These are phyloP conservation scores for Hyposoter didymator DNA, from an alignment of 2,888 invertebrate species.

Conservation along the genomic window DNA sequence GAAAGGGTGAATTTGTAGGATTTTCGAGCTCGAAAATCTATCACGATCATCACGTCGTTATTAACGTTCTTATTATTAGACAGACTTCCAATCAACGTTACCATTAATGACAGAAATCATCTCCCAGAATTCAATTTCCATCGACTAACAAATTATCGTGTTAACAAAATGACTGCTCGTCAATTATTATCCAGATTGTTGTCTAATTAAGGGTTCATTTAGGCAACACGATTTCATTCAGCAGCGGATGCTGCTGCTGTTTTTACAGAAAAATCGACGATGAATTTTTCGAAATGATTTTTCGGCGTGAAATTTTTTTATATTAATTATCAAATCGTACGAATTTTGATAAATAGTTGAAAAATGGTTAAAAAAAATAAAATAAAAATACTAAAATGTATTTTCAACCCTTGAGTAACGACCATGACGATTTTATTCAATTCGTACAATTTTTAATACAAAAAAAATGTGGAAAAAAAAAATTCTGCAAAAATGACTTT, in stretches of 20 bases:
- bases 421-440: no score
- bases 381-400: no score
- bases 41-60: background rate
- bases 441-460: no score
- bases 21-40: slow-evolving; percentile 73
- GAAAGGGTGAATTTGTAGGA: slow-evolving; percentile 40
- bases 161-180: slow-evolving; percentile 1
- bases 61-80: background rate
- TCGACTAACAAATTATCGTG: slow-evolving; percentile 20
- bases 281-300: background rate
- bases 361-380: background rate
- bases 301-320: background rate
- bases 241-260: no score
- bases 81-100: slow-evolving; percentile 32
- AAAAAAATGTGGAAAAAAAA: no score
- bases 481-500: no score
- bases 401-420: no score
- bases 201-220: background rate
- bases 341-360: background rate
- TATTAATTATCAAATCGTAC: background rate
- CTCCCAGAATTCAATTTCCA: slow-evolving; percentile 26
- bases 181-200: slow-evolving; percentile 1
- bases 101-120: slow-evolving; percentile 50
- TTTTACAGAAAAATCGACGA: no score
- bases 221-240: background rate